phyloP scores from a whole-genome alignment of 1,140 invertebrate genomes.

The Plectus sambesii region DNA sequence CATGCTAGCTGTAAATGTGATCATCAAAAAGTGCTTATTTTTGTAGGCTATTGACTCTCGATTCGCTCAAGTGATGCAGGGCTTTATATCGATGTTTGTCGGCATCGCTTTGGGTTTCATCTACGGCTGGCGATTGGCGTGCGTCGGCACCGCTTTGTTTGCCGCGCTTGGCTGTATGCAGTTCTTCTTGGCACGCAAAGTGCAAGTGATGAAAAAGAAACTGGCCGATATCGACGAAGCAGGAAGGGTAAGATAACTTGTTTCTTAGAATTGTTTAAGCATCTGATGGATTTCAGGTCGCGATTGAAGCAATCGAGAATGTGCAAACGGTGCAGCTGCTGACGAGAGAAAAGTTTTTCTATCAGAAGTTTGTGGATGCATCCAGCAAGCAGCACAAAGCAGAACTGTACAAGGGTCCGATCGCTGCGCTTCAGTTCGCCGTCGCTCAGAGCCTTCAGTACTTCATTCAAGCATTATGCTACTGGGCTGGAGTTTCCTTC shows the following conservation, averaged over 20 bases:
- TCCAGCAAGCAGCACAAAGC: not conserved
- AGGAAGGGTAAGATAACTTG: constrained; percentile 15
- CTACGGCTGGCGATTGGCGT: constrained; percentile 46
- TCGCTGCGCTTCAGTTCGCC: constrained; percentile 23
- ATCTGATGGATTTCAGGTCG: constrained; percentile 49
- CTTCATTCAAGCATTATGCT: too few species aligned
- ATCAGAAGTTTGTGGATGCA: constrained; percentile 17
- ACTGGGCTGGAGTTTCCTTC: too few species aligned
- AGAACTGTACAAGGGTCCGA: not conserved
- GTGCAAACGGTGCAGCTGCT: constrained; percentile 66
- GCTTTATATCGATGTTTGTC: constrained; percentile 46
- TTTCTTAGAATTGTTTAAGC: constrained; percentile 4
- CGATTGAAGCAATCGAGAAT: constrained; percentile 66
- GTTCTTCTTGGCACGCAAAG: constrained; percentile 19
- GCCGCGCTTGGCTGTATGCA: constrained; percentile 16
- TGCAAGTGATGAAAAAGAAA: constrained; percentile 15
- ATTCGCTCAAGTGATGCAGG: constrained; percentile 46
- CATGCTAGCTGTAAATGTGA: constrained; percentile 4
- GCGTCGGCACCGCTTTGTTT: constrained; percentile 43
- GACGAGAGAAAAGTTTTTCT: constrained; percentile 58
- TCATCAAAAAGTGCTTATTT: constrained; percentile 7
- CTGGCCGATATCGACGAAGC: constrained; percentile 28
- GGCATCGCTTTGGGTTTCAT: constrained; percentile 44
- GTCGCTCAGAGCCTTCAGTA: constrained; percentile 20
- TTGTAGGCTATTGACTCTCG: constrained; percentile 52